A percentile compares a stretch with the other conserved stretches of the same genome.
Conservation (phyloP, 2,797 vertebrate genomes). For the Tinamus major region DNA sequence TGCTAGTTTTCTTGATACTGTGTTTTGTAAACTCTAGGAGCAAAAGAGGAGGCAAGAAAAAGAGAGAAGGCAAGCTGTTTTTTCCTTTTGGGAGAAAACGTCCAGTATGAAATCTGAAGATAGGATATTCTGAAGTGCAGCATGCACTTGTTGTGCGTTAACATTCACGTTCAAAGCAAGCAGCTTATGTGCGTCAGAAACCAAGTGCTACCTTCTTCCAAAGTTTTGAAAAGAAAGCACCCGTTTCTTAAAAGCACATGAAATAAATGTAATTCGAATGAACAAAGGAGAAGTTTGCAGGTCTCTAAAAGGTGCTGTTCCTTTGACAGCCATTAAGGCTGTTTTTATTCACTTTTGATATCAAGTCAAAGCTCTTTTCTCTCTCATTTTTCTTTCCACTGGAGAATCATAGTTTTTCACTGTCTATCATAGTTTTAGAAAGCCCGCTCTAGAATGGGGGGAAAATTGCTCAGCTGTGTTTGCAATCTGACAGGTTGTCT, state of each 20-base stretch:
- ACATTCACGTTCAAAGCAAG: background rate
- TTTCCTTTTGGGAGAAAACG: background rate
- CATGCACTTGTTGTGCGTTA: background rate
- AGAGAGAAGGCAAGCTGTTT: background rate
- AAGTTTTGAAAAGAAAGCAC: no score
- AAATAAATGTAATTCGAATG: background rate
- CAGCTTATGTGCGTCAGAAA: background rate
- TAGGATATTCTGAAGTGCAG: background rate
- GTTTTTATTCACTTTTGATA: background rate
- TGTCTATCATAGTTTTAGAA: background rate
- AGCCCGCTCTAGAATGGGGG: background rate
- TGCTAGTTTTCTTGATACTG: background rate
- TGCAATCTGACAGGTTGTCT: background rate
- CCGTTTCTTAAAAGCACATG: background rate
- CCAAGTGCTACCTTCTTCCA: background rate
- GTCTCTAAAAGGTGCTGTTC: background rate
- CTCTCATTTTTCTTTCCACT: background rate
- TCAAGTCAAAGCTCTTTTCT: background rate
- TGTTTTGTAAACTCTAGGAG: background rate
- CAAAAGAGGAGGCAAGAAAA: background rate
- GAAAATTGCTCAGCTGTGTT: background rate
- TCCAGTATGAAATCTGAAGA: background rate
- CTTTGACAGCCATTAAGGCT: background rate
- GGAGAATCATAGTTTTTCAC: background rate
- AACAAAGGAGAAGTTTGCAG: background rate